Evolutionary conservation across 2,113 vertebrate species (phyloP).

Genomic region (Petaurus breviceps): DNA sequence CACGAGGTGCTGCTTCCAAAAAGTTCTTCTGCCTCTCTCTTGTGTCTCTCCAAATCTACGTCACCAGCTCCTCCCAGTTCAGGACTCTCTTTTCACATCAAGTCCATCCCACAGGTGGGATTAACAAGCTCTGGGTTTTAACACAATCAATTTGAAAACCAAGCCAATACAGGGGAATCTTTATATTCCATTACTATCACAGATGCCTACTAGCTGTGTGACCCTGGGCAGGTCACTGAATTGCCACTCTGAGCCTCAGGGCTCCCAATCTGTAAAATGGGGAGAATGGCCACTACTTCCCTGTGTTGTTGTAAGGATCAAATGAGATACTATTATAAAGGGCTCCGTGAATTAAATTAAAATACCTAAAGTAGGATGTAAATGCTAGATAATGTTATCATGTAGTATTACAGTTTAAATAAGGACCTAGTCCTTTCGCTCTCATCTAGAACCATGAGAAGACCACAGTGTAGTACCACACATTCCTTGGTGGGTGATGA

Average conservation of each 20-base stretch:
- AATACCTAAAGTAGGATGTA: neutral
- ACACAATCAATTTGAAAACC: no score
- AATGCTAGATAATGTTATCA: neutral
- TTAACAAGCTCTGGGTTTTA: no score
- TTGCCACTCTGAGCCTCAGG: slow-evolving; percentile 32
- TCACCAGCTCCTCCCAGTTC: no score
- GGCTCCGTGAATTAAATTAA: neutral
- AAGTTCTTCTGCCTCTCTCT: no score
- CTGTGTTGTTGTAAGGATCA: neutral
- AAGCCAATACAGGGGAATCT: no score
- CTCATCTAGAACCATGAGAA: neutral
- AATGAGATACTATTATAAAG: neutral
- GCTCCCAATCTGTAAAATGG: slow-evolving; percentile 2
- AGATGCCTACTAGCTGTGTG: neutral
- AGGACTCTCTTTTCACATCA: no score
- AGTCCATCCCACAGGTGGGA: no score
- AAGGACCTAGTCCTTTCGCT: neutral
- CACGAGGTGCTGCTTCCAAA: no score
- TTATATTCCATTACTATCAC: no score
- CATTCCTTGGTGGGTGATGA: neutral
- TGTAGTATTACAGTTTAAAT: neutral
- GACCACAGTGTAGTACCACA: no score
- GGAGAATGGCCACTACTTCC: neutral
- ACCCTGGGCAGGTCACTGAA: neutral
- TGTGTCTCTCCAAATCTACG: no score